A percentile compares a stretch with the other conserved stretches of the same genome.
phyloP scores from a whole-genome alignment of 2,113 vertebrate genomes.

The Donacobius atricapilla region DNA sequence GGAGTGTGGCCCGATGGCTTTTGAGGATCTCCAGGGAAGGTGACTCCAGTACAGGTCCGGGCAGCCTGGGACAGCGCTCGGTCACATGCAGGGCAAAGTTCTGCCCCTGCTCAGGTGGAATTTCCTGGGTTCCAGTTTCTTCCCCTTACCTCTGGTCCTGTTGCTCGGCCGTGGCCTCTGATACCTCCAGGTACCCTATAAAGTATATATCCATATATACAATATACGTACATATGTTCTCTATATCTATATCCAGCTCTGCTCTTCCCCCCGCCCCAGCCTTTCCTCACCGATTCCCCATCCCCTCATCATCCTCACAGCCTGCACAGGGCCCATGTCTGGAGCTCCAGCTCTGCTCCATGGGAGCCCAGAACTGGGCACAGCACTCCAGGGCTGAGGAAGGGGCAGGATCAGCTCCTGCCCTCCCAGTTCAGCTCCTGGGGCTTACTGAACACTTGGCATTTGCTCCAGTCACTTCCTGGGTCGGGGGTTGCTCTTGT shows the following conservation, averaged over 20 bases:
- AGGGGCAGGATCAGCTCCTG: not conserved
- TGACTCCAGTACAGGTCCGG: fast-evolving
- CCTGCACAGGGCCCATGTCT: not conserved
- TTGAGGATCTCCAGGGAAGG: not conserved
- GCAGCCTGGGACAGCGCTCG: fast-evolving
- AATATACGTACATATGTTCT: no score
- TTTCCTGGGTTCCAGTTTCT: not conserved
- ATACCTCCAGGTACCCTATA: not conserved
- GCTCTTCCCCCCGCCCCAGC: not conserved
- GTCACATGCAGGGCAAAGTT: not conserved
- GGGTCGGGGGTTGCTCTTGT: not conserved
- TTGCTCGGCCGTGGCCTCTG: not conserved
- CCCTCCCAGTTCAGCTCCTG: not conserved
- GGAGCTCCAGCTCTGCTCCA: not conserved
- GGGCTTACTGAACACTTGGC: not conserved
- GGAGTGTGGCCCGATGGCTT: not conserved
- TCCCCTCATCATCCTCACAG: not conserved
- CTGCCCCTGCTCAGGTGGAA: not conserved
- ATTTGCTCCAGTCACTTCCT: not conserved
- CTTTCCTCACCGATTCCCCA: not conserved
- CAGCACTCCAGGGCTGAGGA: not conserved
- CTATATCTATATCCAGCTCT: not conserved
- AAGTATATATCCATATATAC: not conserved
- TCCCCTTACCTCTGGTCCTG: not conserved
- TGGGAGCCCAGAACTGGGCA: not conserved